Conservation (phyloP, 2,888 invertebrate species). For the Andrena dorsata region DNA sequence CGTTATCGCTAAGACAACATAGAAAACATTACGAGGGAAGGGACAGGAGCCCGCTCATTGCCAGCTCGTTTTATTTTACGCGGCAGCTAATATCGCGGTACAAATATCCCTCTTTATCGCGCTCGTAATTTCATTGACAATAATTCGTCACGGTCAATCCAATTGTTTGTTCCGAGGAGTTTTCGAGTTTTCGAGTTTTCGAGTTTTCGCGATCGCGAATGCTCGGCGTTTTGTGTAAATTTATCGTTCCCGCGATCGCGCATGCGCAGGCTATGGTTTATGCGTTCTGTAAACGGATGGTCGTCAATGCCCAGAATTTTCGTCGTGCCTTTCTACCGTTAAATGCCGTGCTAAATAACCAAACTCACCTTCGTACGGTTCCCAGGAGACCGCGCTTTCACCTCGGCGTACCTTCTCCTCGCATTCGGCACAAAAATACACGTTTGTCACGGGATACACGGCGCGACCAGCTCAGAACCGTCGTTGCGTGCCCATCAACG, state of each 20-base stretch:
- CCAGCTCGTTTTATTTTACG: not conserved
- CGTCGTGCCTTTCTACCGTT: slow-evolving; percentile 62
- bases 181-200: too few species aligned
- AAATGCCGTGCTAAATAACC: slow-evolving; percentile 48
- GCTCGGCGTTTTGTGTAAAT: slow-evolving; percentile 66
- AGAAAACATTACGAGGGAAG: not conserved
- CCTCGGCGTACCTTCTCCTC: slow-evolving; percentile 49
- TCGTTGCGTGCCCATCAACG: slow-evolving; percentile 78
- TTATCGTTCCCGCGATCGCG: slow-evolving; percentile 79
- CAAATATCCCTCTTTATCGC: not conserved
- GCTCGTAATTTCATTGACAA: not conserved
- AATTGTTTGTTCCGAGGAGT: slow-evolving; percentile 30
- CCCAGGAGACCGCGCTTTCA: slow-evolving; percentile 40
- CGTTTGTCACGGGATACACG: slow-evolving; percentile 55
- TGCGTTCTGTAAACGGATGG: slow-evolving; percentile 78
- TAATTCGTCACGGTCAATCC: not conserved
- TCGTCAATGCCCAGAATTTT: slow-evolving; percentile 70
- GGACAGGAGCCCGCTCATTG: not conserved
- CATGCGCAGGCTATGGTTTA: slow-evolving; percentile 78
- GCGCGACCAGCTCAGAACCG: slow-evolving; percentile 69
- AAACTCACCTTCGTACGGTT: slow-evolving; percentile 70
- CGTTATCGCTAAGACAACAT: slow-evolving; percentile 1
- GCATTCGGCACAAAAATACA: slow-evolving; percentile 76
- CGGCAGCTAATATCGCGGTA: not conserved
- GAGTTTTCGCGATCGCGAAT: slow-evolving; percentile 7